Percentiles rank a stretch among this genome's conserved stretches.
These are phyloP conservation scores for Lutraria rhynchaena DNA, from an alignment of 1,140 invertebrate species.

Conservation along the genomic window DNA sequence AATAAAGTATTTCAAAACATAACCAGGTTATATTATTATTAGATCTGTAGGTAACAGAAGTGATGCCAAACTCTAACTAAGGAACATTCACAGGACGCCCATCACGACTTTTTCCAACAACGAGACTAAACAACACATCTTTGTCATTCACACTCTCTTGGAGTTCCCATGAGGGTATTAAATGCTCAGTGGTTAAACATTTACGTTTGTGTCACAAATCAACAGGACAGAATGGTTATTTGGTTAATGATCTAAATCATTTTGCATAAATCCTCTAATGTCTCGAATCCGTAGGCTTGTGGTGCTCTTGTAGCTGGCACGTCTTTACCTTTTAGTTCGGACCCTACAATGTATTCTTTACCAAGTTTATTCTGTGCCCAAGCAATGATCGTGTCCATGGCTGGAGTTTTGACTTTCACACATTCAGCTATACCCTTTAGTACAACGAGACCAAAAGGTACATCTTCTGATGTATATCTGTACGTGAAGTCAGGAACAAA, in stretches of 20 bases:
- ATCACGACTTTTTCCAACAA: too few species aligned
- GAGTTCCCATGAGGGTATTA: too few species aligned
- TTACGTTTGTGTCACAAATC: too few species aligned
- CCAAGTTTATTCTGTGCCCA: conserved; percentile 72
- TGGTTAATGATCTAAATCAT: conserved; percentile 39
- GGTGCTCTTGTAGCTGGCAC: conserved; percentile 66
- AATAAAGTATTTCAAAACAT: too few species aligned
- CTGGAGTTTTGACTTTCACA: conserved; percentile 65
- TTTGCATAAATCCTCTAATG: conserved; percentile 57
- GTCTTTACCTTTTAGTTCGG: conserved; percentile 69
- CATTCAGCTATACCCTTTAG: conserved; percentile 71
- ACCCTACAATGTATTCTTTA: conserved; percentile 69
- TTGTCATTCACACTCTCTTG: too few species aligned
- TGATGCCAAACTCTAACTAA: too few species aligned
- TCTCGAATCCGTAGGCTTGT: conserved; percentile 71
- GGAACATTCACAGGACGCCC: too few species aligned
- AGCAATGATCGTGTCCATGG: conserved; percentile 66
- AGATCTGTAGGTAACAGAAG: too few species aligned
- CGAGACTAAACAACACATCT: too few species aligned
- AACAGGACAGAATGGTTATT: too few species aligned
- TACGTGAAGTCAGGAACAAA: conserved; percentile 72
- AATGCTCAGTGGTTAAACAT: too few species aligned
- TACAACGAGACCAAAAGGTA: conserved; percentile 73
- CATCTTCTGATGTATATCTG: conserved; percentile 70
- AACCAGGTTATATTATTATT: too few species aligned